Percentiles rank a stretch among this genome's conserved stretches.
These are phyloP conservation scores for Cylindroiulus punctatus DNA, from an alignment of 2,888 invertebrate species.

Conservation along the genomic window DNA sequence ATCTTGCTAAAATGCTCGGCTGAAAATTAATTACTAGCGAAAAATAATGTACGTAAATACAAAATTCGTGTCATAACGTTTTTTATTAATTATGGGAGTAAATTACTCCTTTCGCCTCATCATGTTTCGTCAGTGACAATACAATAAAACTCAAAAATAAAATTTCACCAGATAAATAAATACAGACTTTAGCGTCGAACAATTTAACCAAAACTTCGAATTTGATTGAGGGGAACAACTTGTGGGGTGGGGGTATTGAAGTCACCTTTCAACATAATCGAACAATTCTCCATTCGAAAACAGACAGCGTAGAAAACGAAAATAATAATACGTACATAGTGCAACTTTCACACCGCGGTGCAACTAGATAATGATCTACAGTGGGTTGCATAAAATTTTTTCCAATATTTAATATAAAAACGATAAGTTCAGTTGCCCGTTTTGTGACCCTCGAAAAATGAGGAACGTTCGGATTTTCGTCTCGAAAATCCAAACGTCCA, in stretches of 20 bases:
- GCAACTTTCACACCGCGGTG: constrained; percentile 33
- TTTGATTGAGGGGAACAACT: background rate
- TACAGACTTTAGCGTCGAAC: background rate
- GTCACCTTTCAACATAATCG: background rate
- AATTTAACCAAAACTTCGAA: constrained; percentile 2
- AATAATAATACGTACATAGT: background rate
- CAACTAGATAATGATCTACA: constrained; percentile 25
- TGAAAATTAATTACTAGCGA: background rate
- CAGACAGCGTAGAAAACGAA: constrained; percentile 42
- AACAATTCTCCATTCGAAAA: constrained; percentile 25
- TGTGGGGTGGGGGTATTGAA: background rate
- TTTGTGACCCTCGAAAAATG: constrained; percentile 1
- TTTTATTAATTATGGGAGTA: constrained; percentile 10
- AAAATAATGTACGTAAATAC: background rate
- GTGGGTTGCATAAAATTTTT: constrained; percentile 27
- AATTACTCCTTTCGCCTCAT: background rate
- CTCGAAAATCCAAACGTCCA: too few species aligned
- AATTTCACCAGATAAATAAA: background rate
- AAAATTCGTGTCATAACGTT: background rate
- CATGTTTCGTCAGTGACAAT: background rate
- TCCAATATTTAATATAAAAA: constrained; percentile 24
- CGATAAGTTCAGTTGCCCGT: constrained; percentile 38
- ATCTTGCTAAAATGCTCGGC: background rate
- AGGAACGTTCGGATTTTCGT: background rate
- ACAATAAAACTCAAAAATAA: constrained; percentile 37